These are phyloP conservation scores for Leptocoma aspasia DNA, from an alignment of 2,113 vertebrate species.

Conservation along the genomic window DNA sequence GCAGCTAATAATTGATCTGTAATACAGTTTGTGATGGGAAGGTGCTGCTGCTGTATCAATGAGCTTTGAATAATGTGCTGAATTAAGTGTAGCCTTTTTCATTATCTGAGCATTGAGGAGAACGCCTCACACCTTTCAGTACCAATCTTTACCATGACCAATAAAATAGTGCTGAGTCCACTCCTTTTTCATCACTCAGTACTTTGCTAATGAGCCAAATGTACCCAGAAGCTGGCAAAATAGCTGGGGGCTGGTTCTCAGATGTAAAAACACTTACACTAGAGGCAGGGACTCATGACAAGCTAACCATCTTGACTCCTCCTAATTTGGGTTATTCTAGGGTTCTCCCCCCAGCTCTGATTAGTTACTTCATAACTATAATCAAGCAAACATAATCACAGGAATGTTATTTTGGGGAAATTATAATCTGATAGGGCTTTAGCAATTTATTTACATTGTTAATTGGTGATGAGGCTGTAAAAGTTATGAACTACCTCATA, in stretches of 20 bases:
- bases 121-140: not conserved
- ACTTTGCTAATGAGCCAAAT: not conserved
- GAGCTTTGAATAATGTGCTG: not conserved
- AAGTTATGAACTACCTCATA: not conserved
- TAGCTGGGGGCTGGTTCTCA: not conserved
- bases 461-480: conserved; percentile 1
- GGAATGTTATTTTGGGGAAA: not conserved
- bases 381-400: conserved; percentile 9
- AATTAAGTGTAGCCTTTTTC: not conserved
- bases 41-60: not conserved
- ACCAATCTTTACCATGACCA: not conserved
- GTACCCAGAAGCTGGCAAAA: not conserved
- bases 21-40: not conserved
- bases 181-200: not conserved
- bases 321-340: not conserved
- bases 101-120: not conserved
- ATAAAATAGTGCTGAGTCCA: not conserved
- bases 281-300: not conserved
- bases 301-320: not conserved
- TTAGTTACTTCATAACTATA: not conserved
- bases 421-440: not conserved
- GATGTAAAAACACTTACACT: not conserved
- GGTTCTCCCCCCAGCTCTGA: not conserved
- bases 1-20: not conserved
- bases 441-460: conserved; percentile 26